These are phyloP conservation scores for Felis catus DNA, from an alignment of 2,113 vertebrate species.

Conservation along the genomic window DNA sequence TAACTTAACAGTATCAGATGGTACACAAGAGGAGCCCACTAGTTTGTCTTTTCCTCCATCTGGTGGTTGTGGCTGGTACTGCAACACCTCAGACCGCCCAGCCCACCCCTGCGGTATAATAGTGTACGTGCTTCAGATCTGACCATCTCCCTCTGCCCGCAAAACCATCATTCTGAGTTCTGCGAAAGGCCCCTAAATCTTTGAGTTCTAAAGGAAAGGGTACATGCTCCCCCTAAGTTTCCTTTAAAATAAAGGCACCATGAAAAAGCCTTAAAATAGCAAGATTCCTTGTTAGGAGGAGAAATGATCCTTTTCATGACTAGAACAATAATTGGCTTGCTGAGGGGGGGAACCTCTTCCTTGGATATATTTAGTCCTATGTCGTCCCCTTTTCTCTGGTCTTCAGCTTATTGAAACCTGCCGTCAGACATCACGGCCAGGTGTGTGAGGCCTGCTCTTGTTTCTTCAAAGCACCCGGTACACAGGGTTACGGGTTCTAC, in stretches of 20 bases:
- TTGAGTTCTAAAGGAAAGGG: not conserved
- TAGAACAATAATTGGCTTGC: slow-evolving; percentile 8
- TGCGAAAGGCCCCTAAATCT: not conserved
- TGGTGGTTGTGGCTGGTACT: slow-evolving; percentile 59
- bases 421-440: not conserved
- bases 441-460: slow-evolving; percentile 42
- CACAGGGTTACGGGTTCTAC: not conserved
- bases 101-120: slow-evolving; percentile 40
- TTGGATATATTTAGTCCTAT: not conserved
- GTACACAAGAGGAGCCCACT: not conserved
- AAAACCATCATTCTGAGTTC: not conserved
- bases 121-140: not conserved
- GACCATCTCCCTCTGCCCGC: not conserved
- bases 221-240: not conserved
- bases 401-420: not conserved
- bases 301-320: not conserved
- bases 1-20: not conserved
- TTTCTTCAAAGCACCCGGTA: slow-evolving; percentile 41
- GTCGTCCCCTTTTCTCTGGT: not conserved
- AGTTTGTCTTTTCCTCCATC: slow-evolving; percentile 41
- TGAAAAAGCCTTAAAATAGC: slow-evolving; percentile 11
- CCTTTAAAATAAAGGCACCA: slow-evolving; percentile 54
- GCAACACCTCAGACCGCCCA: not conserved
- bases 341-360: not conserved
- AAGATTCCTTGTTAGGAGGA: not conserved